Percentiles rank a stretch among this genome's conserved stretches.
These are phyloP conservation scores for Hydrophis major DNA, from an alignment of 2,797 vertebrate genomes.

Conservation along the genomic window DNA sequence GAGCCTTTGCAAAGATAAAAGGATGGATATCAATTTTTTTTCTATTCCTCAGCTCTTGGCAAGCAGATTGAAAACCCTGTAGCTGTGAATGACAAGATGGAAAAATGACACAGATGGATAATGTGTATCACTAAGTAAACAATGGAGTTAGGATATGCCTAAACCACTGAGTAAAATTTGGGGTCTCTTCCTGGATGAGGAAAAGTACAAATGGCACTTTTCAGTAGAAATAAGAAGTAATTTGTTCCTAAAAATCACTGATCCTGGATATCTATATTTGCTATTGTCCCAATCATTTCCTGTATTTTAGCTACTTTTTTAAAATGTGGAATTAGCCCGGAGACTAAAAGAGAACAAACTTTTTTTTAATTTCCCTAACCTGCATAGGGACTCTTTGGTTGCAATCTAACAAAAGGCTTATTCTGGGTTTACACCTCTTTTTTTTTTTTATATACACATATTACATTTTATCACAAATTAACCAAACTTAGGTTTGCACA, in stretches of 20 bases:
- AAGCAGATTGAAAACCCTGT: conserved; percentile 1
- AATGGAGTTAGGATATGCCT: neutral
- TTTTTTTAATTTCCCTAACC: neutral
- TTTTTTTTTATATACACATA: neutral
- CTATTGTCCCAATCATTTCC: neutral
- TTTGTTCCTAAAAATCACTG: neutral
- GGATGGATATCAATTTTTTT: neutral
- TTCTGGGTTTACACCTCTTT: neutral
- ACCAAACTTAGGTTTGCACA: neutral
- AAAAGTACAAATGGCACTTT: neutral
- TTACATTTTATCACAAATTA: neutral
- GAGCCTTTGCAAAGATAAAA: conserved; percentile 13
- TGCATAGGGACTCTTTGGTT: neutral
- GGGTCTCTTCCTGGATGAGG: neutral
- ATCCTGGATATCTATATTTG: neutral
- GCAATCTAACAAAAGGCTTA: neutral
- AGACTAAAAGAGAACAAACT: neutral
- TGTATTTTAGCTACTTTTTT: neutral
- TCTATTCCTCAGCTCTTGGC: neutral
- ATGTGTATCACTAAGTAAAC: neutral
- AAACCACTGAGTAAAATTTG: neutral
- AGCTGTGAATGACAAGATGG: conserved; percentile 7
- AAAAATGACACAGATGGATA: neutral
- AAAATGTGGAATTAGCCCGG: neutral
- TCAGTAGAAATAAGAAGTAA: neutral